Evolutionary conservation across 2,113 vertebrate genomes (phyloP).

Genomic region (Lepisosteus osseus): DNA sequence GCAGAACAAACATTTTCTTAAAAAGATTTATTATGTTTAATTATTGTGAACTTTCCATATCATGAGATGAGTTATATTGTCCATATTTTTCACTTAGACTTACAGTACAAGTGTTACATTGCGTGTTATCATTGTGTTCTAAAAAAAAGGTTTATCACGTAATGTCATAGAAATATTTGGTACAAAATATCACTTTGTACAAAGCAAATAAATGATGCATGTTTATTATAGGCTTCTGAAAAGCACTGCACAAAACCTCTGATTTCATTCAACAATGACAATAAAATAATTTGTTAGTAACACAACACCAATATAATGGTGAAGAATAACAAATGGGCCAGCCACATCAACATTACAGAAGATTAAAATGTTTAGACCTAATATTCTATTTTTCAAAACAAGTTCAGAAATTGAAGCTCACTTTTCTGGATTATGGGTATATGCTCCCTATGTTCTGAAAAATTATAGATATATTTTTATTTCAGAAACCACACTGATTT

Average conservation of each 20-base stretch:
- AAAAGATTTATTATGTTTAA: slow-evolving; percentile 51
- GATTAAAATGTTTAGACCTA: slow-evolving; percentile 53
- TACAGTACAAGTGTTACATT: slow-evolving; percentile 43
- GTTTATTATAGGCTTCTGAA: slow-evolving; percentile 54
- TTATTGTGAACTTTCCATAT: slow-evolving; percentile 52
- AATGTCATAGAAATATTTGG: slow-evolving; percentile 93
- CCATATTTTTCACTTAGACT: slow-evolving; percentile 46
- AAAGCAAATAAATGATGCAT: slow-evolving; percentile 78
- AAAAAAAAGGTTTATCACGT: slow-evolving; percentile 67
- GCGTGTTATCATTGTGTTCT: slow-evolving; percentile 42
- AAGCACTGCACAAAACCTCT: slow-evolving; percentile 70
- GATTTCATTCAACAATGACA: slow-evolving; percentile 57
- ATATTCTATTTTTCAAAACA: slow-evolving; percentile 4
- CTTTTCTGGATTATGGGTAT: too few species aligned
- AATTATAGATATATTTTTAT: slow-evolving; percentile 13
- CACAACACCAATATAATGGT: slow-evolving; percentile 56
- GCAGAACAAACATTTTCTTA: slow-evolving; percentile 10
- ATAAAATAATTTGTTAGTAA: slow-evolving; percentile 61
- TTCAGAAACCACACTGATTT: slow-evolving; percentile 34
- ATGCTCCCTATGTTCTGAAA: too few species aligned
- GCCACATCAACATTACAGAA: slow-evolving; percentile 52
- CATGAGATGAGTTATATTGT: slow-evolving; percentile 43
- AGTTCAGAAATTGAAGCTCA: too few species aligned
- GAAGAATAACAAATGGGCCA: slow-evolving; percentile 45
- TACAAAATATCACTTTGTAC: slow-evolving; percentile 96